phyloP scores from a whole-genome alignment of 1,140 invertebrate species.

The Odontomachus brunneus region DNA sequence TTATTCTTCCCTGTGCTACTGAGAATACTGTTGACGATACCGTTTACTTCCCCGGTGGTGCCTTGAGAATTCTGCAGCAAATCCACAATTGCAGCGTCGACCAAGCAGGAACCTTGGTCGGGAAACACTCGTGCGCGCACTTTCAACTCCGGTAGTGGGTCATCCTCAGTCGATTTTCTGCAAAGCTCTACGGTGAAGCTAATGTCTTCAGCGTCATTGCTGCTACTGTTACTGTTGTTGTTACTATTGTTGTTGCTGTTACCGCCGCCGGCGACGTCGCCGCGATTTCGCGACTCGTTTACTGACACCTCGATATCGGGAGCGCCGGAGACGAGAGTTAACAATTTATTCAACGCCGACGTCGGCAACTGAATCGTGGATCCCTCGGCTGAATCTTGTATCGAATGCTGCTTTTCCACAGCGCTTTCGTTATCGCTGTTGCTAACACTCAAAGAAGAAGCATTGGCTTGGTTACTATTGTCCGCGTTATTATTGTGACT shows the following conservation, averaged over 20 bases:
- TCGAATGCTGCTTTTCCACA: constrained; percentile 47
- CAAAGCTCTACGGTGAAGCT: constrained; percentile 83
- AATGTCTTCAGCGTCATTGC: constrained; percentile 81
- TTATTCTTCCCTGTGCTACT: constrained; percentile 67
- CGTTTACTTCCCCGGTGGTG: constrained; percentile 76
- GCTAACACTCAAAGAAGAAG: constrained; percentile 50
- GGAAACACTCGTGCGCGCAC: constrained; percentile 83
- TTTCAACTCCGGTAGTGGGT: constrained; percentile 63
- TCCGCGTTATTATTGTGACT: constrained; percentile 74
- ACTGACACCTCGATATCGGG: constrained; percentile 82
- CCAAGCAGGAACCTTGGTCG: constrained; percentile 82
- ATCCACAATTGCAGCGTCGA: constrained; percentile 80
- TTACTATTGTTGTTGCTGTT: too few species aligned
- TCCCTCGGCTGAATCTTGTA: constrained; percentile 33
- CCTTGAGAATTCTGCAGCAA: constrained; percentile 78
- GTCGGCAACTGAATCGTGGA: constrained; percentile 83
- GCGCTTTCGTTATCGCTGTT: constrained; percentile 38
- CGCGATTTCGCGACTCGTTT: constrained; percentile 80
- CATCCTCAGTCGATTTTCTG: constrained; percentile 76
- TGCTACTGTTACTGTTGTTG: constrained; percentile 51
- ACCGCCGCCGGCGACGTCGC: too few species aligned
- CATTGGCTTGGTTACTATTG: constrained; percentile 14
- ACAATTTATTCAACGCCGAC: constrained; percentile 81
- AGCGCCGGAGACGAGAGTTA: constrained; percentile 80
- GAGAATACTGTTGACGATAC: constrained; percentile 79